Base-by-base conservation (phyloP, 35 echinoderm and acorn worm genomes). In the Diadema setosum region DNA sequence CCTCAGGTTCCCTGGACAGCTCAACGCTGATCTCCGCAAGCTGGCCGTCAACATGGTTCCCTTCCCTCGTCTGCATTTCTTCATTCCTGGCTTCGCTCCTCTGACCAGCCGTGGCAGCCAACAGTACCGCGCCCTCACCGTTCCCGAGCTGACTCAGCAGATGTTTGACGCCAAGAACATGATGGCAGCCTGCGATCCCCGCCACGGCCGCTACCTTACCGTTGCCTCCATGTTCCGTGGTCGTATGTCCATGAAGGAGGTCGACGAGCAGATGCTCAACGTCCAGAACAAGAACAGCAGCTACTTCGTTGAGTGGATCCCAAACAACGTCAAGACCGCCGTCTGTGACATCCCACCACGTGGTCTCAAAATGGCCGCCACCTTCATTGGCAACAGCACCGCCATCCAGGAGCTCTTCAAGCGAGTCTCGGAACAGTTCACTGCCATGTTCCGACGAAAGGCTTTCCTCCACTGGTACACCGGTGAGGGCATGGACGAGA, bases 161-260 rank as follows among this genome's bases (percentile, higher is more conserved):
- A 96, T 96, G 94, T 96, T 96, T 30, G 90, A 96, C 80, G 86
- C 86, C 85, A 97, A 91, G 84, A 97, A 97, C 67, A 97, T 94
- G 95, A 94, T 97, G 95, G 95, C 91, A 65, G 95, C 91, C 23
- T 93, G 95, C 36, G 91, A 94, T 70, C 95, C 95, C 55, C 91
- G 88, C 81, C 91, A 91, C 46, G 91, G 95, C 34, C 91, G 91
- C 14, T 98, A 94, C 85, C 81, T 98, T 20, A 94, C 92, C 11
- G 92, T 94, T 37, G 92, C 92, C 20, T 86, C 89, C 14, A 86
- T 93, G 16, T 97, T 97, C 85, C 91, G 91, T 67, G 91, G 95
- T 39, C 95, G 91, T 45, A 97, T 97, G 95, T 97, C 95, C 88
- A 94, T 94, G 91, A 93, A 93, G 45, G 91, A 93, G 43, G 87